Percentiles rank a stretch among this genome's conserved stretches.
These are phyloP conservation scores for Salvator merianae DNA, from an alignment of 2,113 vertebrate genomes.

Conservation along the genomic window DNA sequence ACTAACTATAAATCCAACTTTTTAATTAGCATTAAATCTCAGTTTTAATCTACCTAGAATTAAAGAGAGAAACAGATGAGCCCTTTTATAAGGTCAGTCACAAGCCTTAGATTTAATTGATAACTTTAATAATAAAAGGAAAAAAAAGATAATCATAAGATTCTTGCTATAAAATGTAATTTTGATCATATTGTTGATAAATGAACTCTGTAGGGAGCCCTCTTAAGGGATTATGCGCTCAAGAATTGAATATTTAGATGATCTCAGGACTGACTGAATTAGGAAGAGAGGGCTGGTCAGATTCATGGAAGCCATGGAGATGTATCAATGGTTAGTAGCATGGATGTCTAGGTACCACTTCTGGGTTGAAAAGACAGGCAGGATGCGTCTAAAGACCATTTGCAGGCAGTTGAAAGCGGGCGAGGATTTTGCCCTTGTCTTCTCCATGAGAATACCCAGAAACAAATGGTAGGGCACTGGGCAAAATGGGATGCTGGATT, in stretches of 20 bases:
- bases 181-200: constrained; percentile 57
- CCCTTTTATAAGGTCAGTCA: constrained; percentile 56
- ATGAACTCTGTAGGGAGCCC: constrained; percentile 40
- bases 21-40: constrained; percentile 71
- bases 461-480: no score
- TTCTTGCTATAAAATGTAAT: constrained; percentile 51
- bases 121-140: constrained; percentile 63
- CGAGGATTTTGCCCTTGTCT: no score
- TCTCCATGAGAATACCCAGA: no score
- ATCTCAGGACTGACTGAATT: background rate
- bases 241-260: background rate
- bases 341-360: no score
- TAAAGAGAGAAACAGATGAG: constrained; percentile 61
- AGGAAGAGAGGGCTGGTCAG: background rate
- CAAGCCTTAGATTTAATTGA: constrained; percentile 68
- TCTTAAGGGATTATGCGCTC: background rate
- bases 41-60: constrained; percentile 67
- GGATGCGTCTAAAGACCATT: no score
- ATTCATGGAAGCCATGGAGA: no score
- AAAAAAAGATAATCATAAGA: constrained; percentile 36
- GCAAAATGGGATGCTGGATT: no score
- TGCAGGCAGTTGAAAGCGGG: no score
- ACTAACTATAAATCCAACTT: constrained; percentile 43
- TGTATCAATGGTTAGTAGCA: no score
- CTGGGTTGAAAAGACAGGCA: no score